Percentiles rank a stretch among this genome's conserved stretches.
These are phyloP conservation scores for Podabrus alpinus DNA, from an alignment of 2,888 invertebrate species.

Conservation along the genomic window DNA sequence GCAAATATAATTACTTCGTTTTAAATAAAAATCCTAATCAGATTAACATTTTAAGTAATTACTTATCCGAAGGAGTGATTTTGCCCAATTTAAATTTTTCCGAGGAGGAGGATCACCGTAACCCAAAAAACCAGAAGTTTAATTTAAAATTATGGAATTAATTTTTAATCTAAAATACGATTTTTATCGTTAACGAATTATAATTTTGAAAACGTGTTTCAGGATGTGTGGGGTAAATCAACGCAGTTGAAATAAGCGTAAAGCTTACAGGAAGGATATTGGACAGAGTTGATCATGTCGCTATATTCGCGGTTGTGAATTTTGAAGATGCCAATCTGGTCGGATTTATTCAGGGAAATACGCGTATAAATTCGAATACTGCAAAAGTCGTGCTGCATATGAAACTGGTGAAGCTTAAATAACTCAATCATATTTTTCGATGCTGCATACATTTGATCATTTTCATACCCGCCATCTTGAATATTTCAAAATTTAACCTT, in stretches of 20 bases:
- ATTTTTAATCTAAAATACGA: neutral
- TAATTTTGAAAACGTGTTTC: slow-evolving; percentile 4
- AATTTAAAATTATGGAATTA: neutral
- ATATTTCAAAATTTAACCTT: slow-evolving; percentile 13
- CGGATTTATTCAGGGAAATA: slow-evolving; percentile 29
- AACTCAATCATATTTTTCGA: slow-evolving; percentile 28
- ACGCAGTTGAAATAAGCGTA: slow-evolving; percentile 18
- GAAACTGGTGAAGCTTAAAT: slow-evolving; percentile 28
- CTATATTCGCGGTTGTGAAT: slow-evolving; percentile 24
- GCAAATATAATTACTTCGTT: neutral
- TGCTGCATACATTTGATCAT: slow-evolving; percentile 28
- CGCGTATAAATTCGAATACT: slow-evolving; percentile 29
- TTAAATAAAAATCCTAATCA: neutral
- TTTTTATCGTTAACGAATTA: neutral
- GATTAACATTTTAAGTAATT: neutral
- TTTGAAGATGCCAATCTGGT: slow-evolving; percentile 28
- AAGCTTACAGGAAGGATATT: slow-evolving; percentile 28
- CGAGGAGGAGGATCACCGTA: neutral
- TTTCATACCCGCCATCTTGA: slow-evolving; percentile 15
- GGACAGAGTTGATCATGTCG: slow-evolving; percentile 28
- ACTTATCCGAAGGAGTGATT: neutral
- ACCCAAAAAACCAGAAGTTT: neutral
- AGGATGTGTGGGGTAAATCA: slow-evolving; percentile 18
- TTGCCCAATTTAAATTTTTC: neutral
- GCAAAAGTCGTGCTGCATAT: slow-evolving; percentile 25